Evolutionary conservation across 2,113 vertebrate genomes (phyloP), one percentile per base, ranked within the genome.

Genomic region (Columba janthina): DNA sequence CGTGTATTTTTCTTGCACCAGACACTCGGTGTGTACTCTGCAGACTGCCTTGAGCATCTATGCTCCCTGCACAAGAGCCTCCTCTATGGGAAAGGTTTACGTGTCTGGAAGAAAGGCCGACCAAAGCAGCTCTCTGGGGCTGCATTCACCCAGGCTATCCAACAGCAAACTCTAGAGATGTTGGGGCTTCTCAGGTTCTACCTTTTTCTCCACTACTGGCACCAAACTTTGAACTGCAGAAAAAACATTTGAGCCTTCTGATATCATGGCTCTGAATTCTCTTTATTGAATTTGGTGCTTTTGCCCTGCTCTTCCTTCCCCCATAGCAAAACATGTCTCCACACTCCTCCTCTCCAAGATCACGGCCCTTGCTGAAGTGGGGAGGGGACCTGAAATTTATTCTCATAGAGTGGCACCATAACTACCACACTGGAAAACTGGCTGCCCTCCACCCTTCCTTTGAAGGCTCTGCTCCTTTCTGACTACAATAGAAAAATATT

Each of bases 401-500:
- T 70, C 21, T 91, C 61, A 34, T 21, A 40, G 14, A 5, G 7
- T 34, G 22, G 34, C 24, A 79, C 17, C 13, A 5, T 19, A 87
- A 18, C 21, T 50, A 84, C 18, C 28, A 71, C 50, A 25, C 64
- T 88, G 42, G 24, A 32, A 0, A 10, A 36, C 50, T 46, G 0
- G 1, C 34, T 61, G 18, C 24, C 34, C 28, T 58, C 46, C 2
- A 2, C 29, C 15, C 40, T 38, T 81, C 29, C 50, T 74, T 26
- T 54, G 66, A 85, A 54, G 57, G 71, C 20, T 91, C 77, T 95
- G 34, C 15, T 53, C 24, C 26, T 46, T 71, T 93, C 67, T 89
- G 58, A 65, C 72, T 57, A 42, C 69, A 80, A 83, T 1, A 89
- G 34, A 48, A 32, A 57, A 84, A 57, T 8, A 54, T 11, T 61